Evolutionary conservation across 2,888 invertebrate genomes (phyloP).

Genomic region (Cecidostiba fungosa): DNA sequence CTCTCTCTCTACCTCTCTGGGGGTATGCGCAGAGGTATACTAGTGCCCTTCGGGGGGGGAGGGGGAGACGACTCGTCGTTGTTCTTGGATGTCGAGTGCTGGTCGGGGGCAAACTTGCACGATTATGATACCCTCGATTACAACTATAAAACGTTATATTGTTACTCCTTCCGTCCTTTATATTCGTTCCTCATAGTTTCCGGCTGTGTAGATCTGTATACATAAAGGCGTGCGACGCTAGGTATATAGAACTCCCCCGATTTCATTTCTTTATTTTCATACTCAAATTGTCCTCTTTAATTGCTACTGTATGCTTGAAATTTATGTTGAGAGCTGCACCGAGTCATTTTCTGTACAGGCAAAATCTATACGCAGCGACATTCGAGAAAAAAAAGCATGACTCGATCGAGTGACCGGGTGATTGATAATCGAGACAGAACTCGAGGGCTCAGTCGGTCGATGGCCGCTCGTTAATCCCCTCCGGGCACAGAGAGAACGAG

Average conservation of each 20-base stretch:
- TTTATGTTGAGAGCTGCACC: background rate
- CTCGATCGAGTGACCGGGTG: constrained; percentile 66
- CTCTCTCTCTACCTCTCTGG: constrained; percentile 20
- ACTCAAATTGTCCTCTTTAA: background rate
- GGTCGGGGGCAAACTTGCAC: constrained; percentile 76
- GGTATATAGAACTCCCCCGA: no score
- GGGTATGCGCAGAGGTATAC: background rate
- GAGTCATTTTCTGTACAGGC: no score
- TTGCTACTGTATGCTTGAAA: background rate
- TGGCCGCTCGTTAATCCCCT: constrained; percentile 78
- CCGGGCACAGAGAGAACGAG: constrained; percentile 69
- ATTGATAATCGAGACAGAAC: constrained; percentile 70
- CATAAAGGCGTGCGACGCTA: background rate
- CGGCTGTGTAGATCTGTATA: background rate
- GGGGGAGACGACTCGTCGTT: background rate
- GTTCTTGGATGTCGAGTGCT: constrained; percentile 42
- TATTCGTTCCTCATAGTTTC: constrained; percentile 24
- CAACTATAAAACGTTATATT: constrained; percentile 80
- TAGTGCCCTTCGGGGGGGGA: constrained; percentile 25
- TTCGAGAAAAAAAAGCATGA: background rate
- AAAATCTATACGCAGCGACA: background rate
- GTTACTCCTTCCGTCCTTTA: constrained; percentile 68
- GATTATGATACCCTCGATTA: constrained; percentile 79
- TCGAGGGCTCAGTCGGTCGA: constrained; percentile 70
- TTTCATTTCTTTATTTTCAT: no score